Conservation (phyloP, 2,888 invertebrate genomes). For the Piscicola geometra region DNA sequence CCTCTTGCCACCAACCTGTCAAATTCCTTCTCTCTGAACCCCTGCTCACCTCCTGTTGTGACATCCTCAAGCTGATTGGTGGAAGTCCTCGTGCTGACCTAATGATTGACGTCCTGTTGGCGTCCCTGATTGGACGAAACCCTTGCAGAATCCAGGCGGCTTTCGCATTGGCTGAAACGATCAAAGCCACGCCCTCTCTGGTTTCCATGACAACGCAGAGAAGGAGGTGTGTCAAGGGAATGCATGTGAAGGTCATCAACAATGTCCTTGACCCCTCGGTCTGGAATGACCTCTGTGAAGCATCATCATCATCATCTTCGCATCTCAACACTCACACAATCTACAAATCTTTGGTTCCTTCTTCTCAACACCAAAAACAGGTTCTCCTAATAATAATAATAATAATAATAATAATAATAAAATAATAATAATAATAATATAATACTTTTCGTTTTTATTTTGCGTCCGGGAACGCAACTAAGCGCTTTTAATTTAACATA, state of each 20-base stretch:
- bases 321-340: no score
- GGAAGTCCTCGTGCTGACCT: background rate
- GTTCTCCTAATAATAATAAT: no score
- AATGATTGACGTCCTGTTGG: background rate
- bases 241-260: background rate
- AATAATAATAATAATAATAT: no score
- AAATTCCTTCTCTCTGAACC: background rate
- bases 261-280: background rate
- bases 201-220: background rate
- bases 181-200: background rate
- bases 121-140: background rate
- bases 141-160: background rate
- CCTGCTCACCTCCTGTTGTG: conserved; percentile 8
- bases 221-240: background rate
- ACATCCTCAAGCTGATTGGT: conserved; percentile 8
- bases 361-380: no score
- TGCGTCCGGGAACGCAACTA: no score
- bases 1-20: background rate
- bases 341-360: no score
- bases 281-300: background rate
- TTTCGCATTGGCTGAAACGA: background rate
- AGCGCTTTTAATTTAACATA: no score
- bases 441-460: no score
- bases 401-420: no score
- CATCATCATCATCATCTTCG: background rate